Evolutionary conservation across 2,113 vertebrate genomes (phyloP).

Genomic region (Regulus satrapa): DNA sequence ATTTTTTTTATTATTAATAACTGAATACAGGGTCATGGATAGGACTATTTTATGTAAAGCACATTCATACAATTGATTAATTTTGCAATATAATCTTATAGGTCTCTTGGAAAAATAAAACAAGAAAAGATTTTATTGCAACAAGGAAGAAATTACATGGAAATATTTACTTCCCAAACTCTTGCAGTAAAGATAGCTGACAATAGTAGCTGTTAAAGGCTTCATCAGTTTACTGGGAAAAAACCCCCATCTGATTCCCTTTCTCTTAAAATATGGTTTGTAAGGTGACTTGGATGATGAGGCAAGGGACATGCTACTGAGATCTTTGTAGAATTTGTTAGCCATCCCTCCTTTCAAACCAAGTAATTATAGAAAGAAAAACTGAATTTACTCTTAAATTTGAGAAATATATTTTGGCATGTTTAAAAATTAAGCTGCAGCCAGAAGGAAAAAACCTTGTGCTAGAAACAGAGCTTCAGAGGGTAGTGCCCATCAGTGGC

Average conservation of each 20-base stretch:
- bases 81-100: background rate
- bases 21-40: background rate
- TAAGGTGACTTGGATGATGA: background rate
- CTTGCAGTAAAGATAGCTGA: background rate
- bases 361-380: background rate
- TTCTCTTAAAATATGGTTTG: background rate
- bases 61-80: accelerated
- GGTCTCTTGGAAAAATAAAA: background rate
- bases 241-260: background rate
- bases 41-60: background rate
- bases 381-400: background rate
- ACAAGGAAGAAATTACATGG: background rate
- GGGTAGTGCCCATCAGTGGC: background rate
- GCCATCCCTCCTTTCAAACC: background rate
- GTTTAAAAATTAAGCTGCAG: background rate
- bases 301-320: accelerated
- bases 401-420: background rate
- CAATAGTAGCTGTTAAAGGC: background rate
- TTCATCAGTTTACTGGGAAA: background rate
- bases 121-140: background rate
- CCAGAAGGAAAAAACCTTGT: background rate
- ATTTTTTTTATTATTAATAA: background rate
- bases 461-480: background rate
- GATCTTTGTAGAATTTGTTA: background rate
- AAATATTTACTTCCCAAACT: background rate